Evolutionary conservation across 1,140 invertebrate species (phyloP).

Genomic region (Nixonia krombeini): DNA sequence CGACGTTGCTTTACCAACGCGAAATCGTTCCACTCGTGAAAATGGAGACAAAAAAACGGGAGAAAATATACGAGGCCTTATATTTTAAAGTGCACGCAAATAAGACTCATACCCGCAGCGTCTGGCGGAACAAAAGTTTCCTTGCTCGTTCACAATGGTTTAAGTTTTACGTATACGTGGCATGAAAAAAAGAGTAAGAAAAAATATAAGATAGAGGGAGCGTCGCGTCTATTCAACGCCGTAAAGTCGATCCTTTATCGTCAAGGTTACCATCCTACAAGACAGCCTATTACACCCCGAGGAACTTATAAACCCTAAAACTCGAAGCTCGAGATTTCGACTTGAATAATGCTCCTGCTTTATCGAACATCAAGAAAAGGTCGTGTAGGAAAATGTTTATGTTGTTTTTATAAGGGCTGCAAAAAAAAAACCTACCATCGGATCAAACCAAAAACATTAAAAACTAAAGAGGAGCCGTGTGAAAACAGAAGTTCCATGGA

Average conservation of each 20-base stretch:
- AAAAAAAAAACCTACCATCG: no score
- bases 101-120: constrained; percentile 3
- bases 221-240: constrained; percentile 1
- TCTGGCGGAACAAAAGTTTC: constrained; percentile 20
- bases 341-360: constrained; percentile 4
- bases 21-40: no score
- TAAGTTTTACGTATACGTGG: constrained; percentile 3
- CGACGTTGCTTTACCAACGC: no score
- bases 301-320: constrained; percentile 8
- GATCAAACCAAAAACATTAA: not conserved
- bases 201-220: constrained; percentile 1
- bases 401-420: not conserved
- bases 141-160: constrained; percentile 17
- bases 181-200: constrained; percentile 9
- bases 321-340: not conserved
- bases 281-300: constrained; percentile 6
- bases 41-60: no score
- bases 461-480: not conserved
- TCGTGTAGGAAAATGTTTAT: not conserved
- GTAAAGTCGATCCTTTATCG: constrained; percentile 1
- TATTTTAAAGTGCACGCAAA: no score
- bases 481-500: not conserved
- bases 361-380: constrained; percentile 1
- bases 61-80: constrained; percentile 27
- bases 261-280: not conserved